Base-by-base conservation (phyloP, 1,140 invertebrate genomes). In the Drosophila subpulchrella region DNA sequence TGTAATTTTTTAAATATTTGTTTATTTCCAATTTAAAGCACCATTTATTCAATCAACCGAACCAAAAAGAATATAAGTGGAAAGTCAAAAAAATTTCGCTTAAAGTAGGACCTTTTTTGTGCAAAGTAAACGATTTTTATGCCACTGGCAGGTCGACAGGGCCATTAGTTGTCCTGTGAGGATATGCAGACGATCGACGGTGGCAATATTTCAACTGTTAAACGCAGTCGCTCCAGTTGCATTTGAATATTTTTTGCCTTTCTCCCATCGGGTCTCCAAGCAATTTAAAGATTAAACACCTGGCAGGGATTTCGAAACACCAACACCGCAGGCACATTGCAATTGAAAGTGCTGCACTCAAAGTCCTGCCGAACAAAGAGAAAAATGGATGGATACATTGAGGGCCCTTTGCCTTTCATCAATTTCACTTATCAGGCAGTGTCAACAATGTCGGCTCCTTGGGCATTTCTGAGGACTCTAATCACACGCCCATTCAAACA, bases 121-220 rank as follows among this genome's bases (percentile, higher is more conserved):
- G 32, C 15, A 32, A 62, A 24, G 62, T 0, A 38, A 67, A 47
- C 38, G 63, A 30, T 46, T 53, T 63, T 53, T 30, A 15, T 32
- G 53, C 24, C 53, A 39, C 17, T 66, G 41, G 53, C 72, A 75
- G 60, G 72, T 75, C 72, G 42, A 48, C 75, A 61, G 67, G 65
- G 54, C 66, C 72, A 73, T 86, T 71, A 78, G 75, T 75, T 71
- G 65, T 68, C 66, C 82, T 51, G n/a, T 34, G 47, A 80, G 50
- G 72, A 71, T 77, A 65, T 65, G 72, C 67, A 62, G 47, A 50
- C 72, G 39, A 58, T 89, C 66, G 84, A 77, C 72, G 78, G 48
- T 74, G 67, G 76, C 76, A 67, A 86, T 88, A 88, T 88, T 88
- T 86, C 83, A 76, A 63, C 66, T 76, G 78, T 62, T 78, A 75